Conservation (phyloP, 2,113 vertebrate genomes). For the Spea multiplicata region DNA sequence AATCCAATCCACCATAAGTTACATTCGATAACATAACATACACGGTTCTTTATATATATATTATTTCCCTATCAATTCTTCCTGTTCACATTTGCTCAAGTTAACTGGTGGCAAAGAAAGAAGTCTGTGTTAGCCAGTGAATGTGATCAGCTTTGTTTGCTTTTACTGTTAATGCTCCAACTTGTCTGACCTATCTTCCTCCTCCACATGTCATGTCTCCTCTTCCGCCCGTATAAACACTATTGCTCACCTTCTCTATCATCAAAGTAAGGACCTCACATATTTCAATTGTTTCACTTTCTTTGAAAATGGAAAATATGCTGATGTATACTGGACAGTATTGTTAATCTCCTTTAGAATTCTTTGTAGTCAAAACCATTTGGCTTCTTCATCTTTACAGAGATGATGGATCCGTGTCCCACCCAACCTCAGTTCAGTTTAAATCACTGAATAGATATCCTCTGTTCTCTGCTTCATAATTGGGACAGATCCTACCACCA, state of each 20-base stretch:
- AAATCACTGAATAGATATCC: too few relatives aligned
- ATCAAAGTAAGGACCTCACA: constrained; percentile 7
- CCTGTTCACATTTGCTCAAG: too few relatives aligned
- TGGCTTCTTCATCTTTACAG: too few relatives aligned
- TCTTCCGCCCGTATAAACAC: background rate
- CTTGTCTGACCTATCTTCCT: constrained; percentile 16
- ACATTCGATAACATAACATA: too few relatives aligned
- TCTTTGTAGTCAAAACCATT: too few relatives aligned
- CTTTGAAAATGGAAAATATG: constrained; percentile 4
- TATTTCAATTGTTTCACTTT: constrained; percentile 6
- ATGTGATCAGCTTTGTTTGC: background rate
- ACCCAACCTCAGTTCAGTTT: too few relatives aligned
- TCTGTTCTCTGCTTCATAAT: too few relatives aligned
- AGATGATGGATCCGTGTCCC: too few relatives aligned
- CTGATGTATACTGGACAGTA: background rate
- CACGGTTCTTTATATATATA: too few relatives aligned
- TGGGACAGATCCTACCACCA: too few relatives aligned
- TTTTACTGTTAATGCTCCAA: constrained; percentile 1
- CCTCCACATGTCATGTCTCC: background rate
- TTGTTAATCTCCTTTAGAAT: too few relatives aligned
- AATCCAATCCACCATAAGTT: background rate
- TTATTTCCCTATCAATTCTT: background rate
- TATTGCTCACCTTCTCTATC: background rate
- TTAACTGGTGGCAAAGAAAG: background rate
- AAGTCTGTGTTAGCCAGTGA: background rate